phyloP scores from a whole-genome alignment of 2,888 invertebrate species.

The Disparrhopalites patrizii region DNA sequence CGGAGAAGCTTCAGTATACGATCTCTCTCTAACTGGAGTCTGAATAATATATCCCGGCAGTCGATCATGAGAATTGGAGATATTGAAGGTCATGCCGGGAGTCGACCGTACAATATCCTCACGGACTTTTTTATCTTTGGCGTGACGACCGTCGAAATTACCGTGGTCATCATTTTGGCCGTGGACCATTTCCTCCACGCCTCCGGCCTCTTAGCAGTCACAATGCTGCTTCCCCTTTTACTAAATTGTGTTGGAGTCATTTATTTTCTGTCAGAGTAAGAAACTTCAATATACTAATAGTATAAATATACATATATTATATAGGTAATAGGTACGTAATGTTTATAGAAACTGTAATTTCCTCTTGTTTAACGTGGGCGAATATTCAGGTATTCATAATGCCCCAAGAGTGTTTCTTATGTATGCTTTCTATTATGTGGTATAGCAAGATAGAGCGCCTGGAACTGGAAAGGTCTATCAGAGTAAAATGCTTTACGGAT shows the following conservation, averaged over 20 bases:
- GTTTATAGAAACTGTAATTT: too few species aligned
- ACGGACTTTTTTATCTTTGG: conserved; percentile 39
- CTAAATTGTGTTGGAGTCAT: conserved; percentile 47
- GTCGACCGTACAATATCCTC: conserved; percentile 24
- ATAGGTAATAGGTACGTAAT: too few species aligned
- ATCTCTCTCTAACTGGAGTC: too few species aligned
- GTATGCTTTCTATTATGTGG: neutral
- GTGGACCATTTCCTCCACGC: conserved; percentile 32
- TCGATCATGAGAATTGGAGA: conserved; percentile 26
- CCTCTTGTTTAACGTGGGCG: too few species aligned
- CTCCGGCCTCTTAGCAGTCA: conserved; percentile 38
- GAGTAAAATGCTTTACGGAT: conserved; percentile 39
- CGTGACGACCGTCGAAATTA: conserved; percentile 38
- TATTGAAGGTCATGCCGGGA: conserved; percentile 20
- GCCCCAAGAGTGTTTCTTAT: too few species aligned
- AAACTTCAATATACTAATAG: too few species aligned
- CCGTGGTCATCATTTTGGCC: conserved; percentile 39
- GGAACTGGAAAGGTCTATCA: conserved; percentile 36
- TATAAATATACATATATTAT: too few species aligned
- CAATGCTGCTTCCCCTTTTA: conserved; percentile 42
- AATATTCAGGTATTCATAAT: too few species aligned
- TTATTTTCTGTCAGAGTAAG: conserved; percentile 46
- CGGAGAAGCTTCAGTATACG: too few species aligned
- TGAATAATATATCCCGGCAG: too few species aligned
- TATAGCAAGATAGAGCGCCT: conserved; percentile 37